Conservation (phyloP, 2,888 invertebrate species). For the Drosophila tanythrix region DNA sequence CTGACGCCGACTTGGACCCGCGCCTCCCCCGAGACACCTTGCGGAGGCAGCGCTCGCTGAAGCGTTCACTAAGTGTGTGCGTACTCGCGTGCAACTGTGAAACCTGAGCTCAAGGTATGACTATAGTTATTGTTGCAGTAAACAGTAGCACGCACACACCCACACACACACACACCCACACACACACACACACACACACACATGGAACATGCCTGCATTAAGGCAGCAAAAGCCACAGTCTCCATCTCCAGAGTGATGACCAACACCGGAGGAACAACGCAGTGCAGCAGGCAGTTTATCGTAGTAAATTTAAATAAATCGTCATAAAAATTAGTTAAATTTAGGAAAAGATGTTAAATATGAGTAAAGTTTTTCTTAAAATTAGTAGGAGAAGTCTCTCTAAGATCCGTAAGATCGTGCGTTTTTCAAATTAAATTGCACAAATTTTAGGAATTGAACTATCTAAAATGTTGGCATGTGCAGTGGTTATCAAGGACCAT, state of each 20-base stretch:
- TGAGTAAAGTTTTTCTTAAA: not conserved
- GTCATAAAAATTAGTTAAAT: not conserved
- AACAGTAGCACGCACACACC: slow-evolving; percentile 14
- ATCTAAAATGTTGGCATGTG: not conserved
- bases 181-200: not conserved
- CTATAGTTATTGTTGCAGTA: slow-evolving; percentile 2
- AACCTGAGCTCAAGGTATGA: slow-evolving; percentile 9
- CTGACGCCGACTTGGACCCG: slow-evolving; percentile 10
- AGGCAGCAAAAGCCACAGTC: not conserved
- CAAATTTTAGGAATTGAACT: fast-evolving
- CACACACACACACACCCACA: not conserved
- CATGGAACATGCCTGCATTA: not conserved
- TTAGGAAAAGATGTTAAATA: fast-evolving
- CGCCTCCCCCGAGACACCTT: slow-evolving; percentile 30
- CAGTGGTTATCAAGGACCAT: not conserved
- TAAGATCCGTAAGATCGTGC: not conserved
- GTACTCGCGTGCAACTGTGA: slow-evolving; percentile 60
- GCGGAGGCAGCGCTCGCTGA: slow-evolving; percentile 46
- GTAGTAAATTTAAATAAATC: not conserved
- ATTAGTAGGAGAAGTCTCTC: too few species aligned
- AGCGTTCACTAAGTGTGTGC: slow-evolving; percentile 58
- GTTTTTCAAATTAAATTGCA: not conserved
- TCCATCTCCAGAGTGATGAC: not conserved
- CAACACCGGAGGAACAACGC: not conserved
- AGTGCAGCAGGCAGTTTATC: not conserved